These are phyloP conservation scores for Perca fluviatilis DNA, from an alignment of 2,113 vertebrate genomes.

Conservation along the genomic window DNA sequence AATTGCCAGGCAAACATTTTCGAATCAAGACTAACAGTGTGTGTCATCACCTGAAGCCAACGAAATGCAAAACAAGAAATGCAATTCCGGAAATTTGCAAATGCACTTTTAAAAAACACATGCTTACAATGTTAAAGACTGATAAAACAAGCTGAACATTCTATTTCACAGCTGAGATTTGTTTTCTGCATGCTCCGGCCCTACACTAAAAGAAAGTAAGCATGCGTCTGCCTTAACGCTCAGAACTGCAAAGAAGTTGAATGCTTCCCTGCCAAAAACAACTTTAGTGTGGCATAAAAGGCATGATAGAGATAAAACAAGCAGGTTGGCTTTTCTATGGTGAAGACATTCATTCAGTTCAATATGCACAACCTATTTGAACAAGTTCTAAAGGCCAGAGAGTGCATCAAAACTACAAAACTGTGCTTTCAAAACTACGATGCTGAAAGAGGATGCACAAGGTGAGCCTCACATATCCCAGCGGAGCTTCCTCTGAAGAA, in stretches of 20 bases:
- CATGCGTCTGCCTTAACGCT: conserved; percentile 10
- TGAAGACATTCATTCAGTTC: neutral
- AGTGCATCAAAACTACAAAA: conserved; percentile 14
- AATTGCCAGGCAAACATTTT: neutral
- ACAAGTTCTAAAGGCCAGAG: neutral
- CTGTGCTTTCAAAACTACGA: neutral
- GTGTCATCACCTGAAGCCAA: neutral
- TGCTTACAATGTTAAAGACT: conserved; percentile 8
- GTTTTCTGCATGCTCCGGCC: conserved; percentile 5
- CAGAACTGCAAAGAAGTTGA: too few relatives aligned
- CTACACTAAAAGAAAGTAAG: neutral
- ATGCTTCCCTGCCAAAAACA: too few relatives aligned
- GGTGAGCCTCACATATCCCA: conserved; percentile 80
- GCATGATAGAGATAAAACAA: neutral
- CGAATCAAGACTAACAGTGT: neutral
- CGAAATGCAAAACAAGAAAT: conserved; percentile 18
- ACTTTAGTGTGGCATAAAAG: neutral
- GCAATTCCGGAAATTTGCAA: neutral
- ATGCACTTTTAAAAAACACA: conserved; percentile 9
- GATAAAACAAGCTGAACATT: neutral
- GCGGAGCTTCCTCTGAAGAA: conserved; percentile 87
- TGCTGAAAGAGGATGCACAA: conserved; percentile 63
- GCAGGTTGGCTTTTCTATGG: neutral
- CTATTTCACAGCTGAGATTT: neutral
- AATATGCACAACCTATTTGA: neutral